phyloP scores from a whole-genome alignment of 2,888 invertebrate genomes.

The Danaus chrysippus region DNA sequence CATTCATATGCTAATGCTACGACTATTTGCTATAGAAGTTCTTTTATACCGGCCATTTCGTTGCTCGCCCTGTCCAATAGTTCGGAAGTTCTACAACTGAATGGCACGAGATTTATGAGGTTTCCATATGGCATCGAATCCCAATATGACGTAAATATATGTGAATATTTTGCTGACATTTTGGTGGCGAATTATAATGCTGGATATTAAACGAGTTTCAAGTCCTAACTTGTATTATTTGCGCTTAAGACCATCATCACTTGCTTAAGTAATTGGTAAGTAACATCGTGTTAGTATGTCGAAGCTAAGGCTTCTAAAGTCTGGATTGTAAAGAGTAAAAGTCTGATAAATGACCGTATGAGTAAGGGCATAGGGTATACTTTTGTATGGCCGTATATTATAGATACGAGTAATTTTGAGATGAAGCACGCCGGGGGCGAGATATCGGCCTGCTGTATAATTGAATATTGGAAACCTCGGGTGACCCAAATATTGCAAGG shows the following conservation, averaged over 20 bases:
- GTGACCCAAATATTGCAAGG: constrained; percentile 51
- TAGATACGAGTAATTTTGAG: constrained; percentile 58
- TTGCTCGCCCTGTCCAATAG: constrained; percentile 33
- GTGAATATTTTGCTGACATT: constrained; percentile 9
- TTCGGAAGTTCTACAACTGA: constrained; percentile 38
- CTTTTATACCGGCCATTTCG: constrained; percentile 35
- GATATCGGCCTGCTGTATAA: constrained; percentile 64
- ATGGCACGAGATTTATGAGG: constrained; percentile 38
- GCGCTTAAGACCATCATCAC: constrained; percentile 67
- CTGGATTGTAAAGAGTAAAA: constrained; percentile 32
- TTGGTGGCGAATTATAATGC: background rate
- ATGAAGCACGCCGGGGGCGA: constrained; percentile 57
- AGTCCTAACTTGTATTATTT: constrained; percentile 13
- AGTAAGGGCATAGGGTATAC: constrained; percentile 26
- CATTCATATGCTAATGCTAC: constrained; percentile 72
- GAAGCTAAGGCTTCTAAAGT: constrained; percentile 63
- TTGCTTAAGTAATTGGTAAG: constrained; percentile 72
- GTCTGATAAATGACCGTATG: constrained; percentile 36
- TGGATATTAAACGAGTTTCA: constrained; percentile 1
- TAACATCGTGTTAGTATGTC: constrained; percentile 57
- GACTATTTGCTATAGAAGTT: constrained; percentile 43
- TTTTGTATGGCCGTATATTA: constrained; percentile 31
- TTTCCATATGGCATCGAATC: constrained; percentile 5
- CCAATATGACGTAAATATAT: background rate
- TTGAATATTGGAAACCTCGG: constrained; percentile 61